These are phyloP conservation scores for Aethes cnicana DNA, from an alignment of 2,888 invertebrate species.

Conservation along the genomic window DNA sequence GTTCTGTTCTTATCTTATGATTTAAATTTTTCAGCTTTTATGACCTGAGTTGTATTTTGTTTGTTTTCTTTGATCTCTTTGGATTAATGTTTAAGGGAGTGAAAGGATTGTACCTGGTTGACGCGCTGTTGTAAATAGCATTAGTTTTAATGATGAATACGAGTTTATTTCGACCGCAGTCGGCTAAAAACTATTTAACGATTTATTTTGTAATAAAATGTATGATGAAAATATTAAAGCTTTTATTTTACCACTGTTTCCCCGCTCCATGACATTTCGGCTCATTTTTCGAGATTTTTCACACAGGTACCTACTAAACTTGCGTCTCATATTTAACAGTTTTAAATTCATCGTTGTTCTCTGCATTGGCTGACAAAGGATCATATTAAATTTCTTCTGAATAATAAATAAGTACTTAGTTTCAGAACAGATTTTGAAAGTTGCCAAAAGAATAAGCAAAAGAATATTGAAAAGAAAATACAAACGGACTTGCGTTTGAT, in stretches of 20 bases:
- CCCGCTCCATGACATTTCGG: background rate
- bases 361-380: no score
- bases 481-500: no score
- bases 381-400: no score
- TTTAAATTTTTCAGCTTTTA: background rate
- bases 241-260: constrained; percentile 28
- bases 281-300: no score
- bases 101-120: constrained; percentile 55
- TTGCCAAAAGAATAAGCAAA: no score
- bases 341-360: no score
- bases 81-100: constrained; percentile 32
- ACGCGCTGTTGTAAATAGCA: constrained; percentile 69
- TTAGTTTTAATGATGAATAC: constrained; percentile 54
- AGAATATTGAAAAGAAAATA: no score
- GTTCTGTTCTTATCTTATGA: background rate
- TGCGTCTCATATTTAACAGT: no score
- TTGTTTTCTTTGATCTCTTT: constrained; percentile 58
- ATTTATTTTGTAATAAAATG: constrained; percentile 67
- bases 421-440: no score
- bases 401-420: no score
- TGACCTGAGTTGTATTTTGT: background rate
- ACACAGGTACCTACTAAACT: no score
- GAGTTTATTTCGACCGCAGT: constrained; percentile 77
- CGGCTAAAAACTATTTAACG: constrained; percentile 72
- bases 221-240: constrained; percentile 43